phyloP scores from a whole-genome alignment of 2,113 vertebrate genomes.

The Alligator mississippiensis region DNA sequence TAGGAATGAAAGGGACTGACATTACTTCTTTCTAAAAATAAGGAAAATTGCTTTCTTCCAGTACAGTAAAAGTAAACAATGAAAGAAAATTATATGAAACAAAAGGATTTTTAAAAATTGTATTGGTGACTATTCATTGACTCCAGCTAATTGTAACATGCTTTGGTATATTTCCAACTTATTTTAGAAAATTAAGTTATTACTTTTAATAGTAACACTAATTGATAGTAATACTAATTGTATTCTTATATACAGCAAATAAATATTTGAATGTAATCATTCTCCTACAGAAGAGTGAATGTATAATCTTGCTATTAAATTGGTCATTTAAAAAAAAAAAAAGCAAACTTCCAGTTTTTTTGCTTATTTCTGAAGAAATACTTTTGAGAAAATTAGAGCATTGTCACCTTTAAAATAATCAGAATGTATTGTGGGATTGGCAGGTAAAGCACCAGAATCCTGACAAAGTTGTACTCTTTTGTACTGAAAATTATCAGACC shows the following conservation, averaged over 20 bases:
- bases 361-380: background rate
- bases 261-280: too few species aligned
- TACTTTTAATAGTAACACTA: background rate
- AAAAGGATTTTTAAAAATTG: too few species aligned
- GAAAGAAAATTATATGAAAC: too few species aligned
- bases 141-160: background rate
- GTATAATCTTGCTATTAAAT: too few species aligned
- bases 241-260: too few species aligned
- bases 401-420: background rate
- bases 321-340: too few species aligned
- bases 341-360: too few species aligned
- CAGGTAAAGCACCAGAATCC: background rate
- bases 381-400: background rate
- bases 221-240: too few species aligned
- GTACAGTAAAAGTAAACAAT: too few species aligned
- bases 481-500: background rate
- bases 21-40: background rate
- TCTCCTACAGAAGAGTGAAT: too few species aligned
- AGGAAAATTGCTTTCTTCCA: background rate
- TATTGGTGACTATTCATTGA: background rate
- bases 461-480: too few species aligned
- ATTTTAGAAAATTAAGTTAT: background rate
- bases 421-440: background rate
- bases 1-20: background rate
- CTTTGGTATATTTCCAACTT: rapidly evolving